Evolutionary conservation across 1,140 invertebrate genomes (phyloP).

Genomic region (Drosophila nigrodunni): DNA sequence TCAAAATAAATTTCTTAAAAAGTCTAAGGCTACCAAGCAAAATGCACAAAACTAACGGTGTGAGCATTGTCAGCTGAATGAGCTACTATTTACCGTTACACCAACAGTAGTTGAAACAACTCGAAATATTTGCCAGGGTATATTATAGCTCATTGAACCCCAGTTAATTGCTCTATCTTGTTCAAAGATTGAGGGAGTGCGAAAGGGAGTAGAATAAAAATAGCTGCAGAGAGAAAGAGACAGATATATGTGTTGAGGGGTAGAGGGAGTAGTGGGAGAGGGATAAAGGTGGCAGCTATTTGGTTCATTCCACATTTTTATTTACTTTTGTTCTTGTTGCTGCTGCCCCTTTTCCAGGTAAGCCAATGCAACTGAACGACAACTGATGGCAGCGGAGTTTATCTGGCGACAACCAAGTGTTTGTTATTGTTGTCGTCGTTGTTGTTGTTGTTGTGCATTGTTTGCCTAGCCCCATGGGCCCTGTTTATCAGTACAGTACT

Average conservation of each 20-base stretch:
- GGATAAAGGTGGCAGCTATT: constrained; percentile 20
- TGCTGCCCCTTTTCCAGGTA: constrained; percentile 55
- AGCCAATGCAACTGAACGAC: constrained; percentile 22
- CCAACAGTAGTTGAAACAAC: not conserved
- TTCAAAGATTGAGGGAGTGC: constrained; percentile 1
- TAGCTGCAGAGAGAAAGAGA: not conserved
- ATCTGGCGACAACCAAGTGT: constrained; percentile 50
- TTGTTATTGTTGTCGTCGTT: constrained; percentile 32
- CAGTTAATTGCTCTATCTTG: constrained; percentile 20
- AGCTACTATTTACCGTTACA: not conserved
- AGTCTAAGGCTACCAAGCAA: too few relatives aligned
- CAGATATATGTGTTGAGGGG: not conserved
- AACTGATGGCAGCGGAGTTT: constrained; percentile 43
- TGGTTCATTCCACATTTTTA: constrained; percentile 41
- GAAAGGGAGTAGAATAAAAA: not conserved
- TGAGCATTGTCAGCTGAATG: too few relatives aligned
- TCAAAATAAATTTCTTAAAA: too few relatives aligned
- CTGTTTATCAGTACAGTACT: constrained; percentile 22
- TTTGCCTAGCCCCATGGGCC: constrained; percentile 30
- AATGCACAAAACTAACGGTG: too few relatives aligned
- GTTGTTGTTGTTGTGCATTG: constrained; percentile 23
- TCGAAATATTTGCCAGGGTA: constrained; percentile 7
- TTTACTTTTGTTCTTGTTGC: constrained; percentile 23
- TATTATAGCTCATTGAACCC: constrained; percentile 5
- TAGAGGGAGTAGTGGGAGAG: not conserved